Conservation (phyloP, 2,888 invertebrate genomes). For the Euzetes globulus region DNA sequence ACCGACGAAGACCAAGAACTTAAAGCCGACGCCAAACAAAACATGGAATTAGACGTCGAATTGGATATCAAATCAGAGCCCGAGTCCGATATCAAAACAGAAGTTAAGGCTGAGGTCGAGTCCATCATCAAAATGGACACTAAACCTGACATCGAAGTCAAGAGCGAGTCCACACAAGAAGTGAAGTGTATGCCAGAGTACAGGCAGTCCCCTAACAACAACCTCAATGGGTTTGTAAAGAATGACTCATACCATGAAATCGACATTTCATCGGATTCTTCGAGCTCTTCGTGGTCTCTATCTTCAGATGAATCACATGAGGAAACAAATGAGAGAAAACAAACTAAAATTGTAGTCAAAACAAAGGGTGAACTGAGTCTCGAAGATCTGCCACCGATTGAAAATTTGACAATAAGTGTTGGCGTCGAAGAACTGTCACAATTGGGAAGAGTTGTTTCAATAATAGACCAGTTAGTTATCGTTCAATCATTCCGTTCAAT, state of each 20-base stretch:
- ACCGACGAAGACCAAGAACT: neutral
- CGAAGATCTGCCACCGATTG: conserved; percentile 69
- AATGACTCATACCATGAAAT: neutral
- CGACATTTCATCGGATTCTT: neutral
- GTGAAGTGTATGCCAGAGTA: too few species aligned
- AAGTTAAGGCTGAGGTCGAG: too few species aligned
- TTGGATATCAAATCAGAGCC: too few species aligned
- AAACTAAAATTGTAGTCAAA: conserved; percentile 25
- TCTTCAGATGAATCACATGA: neutral
- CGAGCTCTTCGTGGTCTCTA: neutral
- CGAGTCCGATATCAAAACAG: too few species aligned
- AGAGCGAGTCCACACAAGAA: too few species aligned
- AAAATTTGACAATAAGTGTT: conserved; percentile 70
- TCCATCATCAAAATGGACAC: too few species aligned
- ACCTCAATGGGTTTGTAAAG: neutral
- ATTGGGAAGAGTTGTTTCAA: conserved; percentile 63
- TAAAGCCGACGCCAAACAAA: neutral
- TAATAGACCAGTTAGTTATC: conserved; percentile 68
- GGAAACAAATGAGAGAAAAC: neutral
- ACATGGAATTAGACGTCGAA: too few species aligned
- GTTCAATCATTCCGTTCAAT: conserved; percentile 63
- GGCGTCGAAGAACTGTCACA: conserved; percentile 64
- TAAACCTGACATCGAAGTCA: too few species aligned
- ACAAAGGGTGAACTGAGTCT: conserved; percentile 45
- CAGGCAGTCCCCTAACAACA: too few species aligned